Base-by-base conservation (phyloP, 1,140 invertebrate genomes). In the Cydia splendana region DNA sequence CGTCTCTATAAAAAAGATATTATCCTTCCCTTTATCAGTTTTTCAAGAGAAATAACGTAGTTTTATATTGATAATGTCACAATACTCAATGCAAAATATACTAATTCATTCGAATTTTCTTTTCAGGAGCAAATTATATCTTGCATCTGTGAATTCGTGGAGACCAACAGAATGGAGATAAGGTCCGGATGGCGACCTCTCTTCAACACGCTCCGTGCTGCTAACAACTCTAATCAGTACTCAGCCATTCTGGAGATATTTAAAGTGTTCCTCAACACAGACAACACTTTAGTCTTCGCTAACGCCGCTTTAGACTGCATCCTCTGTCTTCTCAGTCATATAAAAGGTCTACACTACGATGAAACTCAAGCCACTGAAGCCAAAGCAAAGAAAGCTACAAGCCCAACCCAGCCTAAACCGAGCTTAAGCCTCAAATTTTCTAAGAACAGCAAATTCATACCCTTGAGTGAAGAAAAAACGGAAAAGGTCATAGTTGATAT, bases 301-400 rank as follows among this genome's bases (percentile, higher is more conserved):
- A 98, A 99, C 92, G 98, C 98, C 18, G 98, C 98, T 4, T 94
- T 98, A 2, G 98, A 99, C 85, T 99, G 98, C 83, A 98, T 99
- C 75, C 91, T 98, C 0, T 99, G 98, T 90, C 94, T 99, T 4
- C 89, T 99, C 9, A 94, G 93, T 76, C 93, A 96, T 80, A 95
- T 96, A 2, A 95, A 95, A 84, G 95, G 95, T 1, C 88, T 93
- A 15, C 90, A 92, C 71, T 93, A 91, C 12, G 94, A 94, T 71
- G 90, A 93, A 74, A 79, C 83, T 10, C 89, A 87, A 83, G 79
- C 87, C 28, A 80, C 85, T 18, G 91, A 94, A 84, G 79, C 81
- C 4, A 93, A 87, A 81, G 84, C 82, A 87, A 93, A 90, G 80
- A 89, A 87, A 91, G 91, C 75, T 78, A 83, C 77, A 79, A 88